These are phyloP conservation scores for Epinephelus coioides DNA, from an alignment of 2,797 vertebrate genomes.

Conservation along the genomic window DNA sequence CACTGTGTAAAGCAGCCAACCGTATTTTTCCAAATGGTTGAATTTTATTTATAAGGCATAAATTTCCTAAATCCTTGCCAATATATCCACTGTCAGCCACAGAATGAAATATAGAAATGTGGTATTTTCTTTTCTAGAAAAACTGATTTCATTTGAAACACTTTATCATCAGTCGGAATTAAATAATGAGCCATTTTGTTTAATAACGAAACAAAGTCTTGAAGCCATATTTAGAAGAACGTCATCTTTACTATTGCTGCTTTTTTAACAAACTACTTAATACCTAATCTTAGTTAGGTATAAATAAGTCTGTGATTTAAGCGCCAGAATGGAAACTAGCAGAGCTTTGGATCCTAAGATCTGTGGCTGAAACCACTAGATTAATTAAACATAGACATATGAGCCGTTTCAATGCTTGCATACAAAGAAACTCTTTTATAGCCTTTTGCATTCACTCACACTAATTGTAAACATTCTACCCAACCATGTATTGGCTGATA, in stretches of 20 bases:
- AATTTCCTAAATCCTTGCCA: slow-evolving; percentile 81
- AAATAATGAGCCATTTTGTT: slow-evolving; percentile 5
- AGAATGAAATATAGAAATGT: slow-evolving; percentile 44
- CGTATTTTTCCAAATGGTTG: slow-evolving; percentile 78
- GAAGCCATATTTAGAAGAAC: slow-evolving; percentile 11
- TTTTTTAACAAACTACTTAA: neutral
- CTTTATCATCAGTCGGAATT: slow-evolving; percentile 54
- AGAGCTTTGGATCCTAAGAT: neutral
- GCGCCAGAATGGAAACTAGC: neutral
- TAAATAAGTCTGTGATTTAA: slow-evolving; percentile 1
- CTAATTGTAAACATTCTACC: neutral
- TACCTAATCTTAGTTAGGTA: neutral
- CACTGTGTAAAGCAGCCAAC: slow-evolving; percentile 78
- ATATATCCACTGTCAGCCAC: slow-evolving; percentile 57
- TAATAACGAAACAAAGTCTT: slow-evolving; percentile 25
- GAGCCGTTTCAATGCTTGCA: neutral
- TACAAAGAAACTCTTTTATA: neutral
- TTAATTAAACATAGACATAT: neutral
- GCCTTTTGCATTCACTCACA: neutral
- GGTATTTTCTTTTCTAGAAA: slow-evolving; percentile 66
- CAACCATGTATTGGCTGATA: slow-evolving; percentile 23
- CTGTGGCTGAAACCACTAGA: neutral
- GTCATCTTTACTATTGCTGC: neutral
- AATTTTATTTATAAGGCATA: slow-evolving; percentile 83
- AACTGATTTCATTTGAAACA: slow-evolving; percentile 61